Evolutionary conservation across 2,888 invertebrate species (phyloP).

Genomic region (Colletes collaris): DNA sequence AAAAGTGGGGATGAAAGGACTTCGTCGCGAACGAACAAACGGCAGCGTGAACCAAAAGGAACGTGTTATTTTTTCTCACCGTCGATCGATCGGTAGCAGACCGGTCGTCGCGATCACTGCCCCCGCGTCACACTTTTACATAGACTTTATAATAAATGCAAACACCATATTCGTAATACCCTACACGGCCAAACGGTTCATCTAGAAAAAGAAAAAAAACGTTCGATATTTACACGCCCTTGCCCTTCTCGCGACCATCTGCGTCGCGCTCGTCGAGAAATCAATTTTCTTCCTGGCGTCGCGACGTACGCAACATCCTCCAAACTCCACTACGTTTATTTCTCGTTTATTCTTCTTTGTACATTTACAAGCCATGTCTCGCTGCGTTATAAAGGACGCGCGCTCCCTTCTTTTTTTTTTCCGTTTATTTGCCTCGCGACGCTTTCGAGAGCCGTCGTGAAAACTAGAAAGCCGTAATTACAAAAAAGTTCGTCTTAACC

Average conservation of each 20-base stretch:
- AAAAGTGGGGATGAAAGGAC: no score
- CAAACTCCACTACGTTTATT: slow-evolving; percentile 28
- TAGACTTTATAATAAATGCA: slow-evolving; percentile 79
- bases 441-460: slow-evolving; percentile 42
- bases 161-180: slow-evolving; percentile 73
- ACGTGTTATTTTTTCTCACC: background rate
- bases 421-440: background rate
- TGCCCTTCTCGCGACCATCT: no score
- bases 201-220: slow-evolving; percentile 24
- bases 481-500: background rate
- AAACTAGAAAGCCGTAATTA: slow-evolving; percentile 67
- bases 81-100: slow-evolving; percentile 3
- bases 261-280: background rate
- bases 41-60: background rate
- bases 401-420: background rate
- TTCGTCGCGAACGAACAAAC: background rate
- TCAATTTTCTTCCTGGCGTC: slow-evolving; percentile 5
- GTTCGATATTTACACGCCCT: slow-evolving; percentile 53
- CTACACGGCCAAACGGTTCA: slow-evolving; percentile 44
- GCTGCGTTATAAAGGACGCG: slow-evolving; percentile 9
- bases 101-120: no score
- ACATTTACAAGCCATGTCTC: slow-evolving; percentile 37
- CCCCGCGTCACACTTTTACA: slow-evolving; percentile 63
- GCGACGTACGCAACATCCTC: slow-evolving; percentile 9
- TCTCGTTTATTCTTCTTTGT: slow-evolving; percentile 23